These are phyloP conservation scores for Acromyrmex echinatior DNA, from an alignment of 1,140 invertebrate species.

Conservation along the genomic window DNA sequence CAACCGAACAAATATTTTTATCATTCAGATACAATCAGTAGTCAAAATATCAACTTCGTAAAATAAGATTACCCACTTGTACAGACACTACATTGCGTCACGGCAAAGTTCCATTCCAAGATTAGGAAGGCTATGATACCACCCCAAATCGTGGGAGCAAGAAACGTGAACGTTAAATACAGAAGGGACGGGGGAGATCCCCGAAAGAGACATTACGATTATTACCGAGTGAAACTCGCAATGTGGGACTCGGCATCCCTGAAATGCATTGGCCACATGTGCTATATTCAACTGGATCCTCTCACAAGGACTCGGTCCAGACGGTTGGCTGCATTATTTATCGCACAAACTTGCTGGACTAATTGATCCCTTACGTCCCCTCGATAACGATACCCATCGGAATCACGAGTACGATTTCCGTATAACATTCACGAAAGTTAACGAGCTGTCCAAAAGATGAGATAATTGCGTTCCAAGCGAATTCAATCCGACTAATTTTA, in stretches of 20 bases:
- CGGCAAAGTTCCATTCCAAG: slow-evolving; percentile 82
- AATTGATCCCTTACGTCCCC: slow-evolving; percentile 80
- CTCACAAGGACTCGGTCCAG: slow-evolving; percentile 82
- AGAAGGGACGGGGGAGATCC: slow-evolving; percentile 75
- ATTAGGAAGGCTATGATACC: slow-evolving; percentile 64
- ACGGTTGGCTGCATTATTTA: slow-evolving; percentile 85
- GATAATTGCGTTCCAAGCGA: slow-evolving; percentile 28
- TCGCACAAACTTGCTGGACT: slow-evolving; percentile 77
- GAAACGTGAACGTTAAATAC: slow-evolving; percentile 66
- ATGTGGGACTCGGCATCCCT: slow-evolving; percentile 79
- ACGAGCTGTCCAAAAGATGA: slow-evolving; percentile 1
- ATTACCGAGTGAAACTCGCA: slow-evolving; percentile 82
- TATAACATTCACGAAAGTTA: slow-evolving; percentile 22
- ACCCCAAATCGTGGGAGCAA: slow-evolving; percentile 55
- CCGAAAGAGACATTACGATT: slow-evolving; percentile 86
- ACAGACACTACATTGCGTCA: slow-evolving; percentile 73
- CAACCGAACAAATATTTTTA: not conserved
- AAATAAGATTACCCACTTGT: slow-evolving; percentile 15
- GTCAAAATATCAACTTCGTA: slow-evolving; percentile 26
- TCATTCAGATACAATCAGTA: not conserved
- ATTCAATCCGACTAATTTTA: slow-evolving; percentile 42
- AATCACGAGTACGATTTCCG: slow-evolving; percentile 58
- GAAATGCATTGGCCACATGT: slow-evolving; percentile 81
- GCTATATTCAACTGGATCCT: slow-evolving; percentile 80
- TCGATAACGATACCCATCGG: slow-evolving; percentile 64